Conservation (phyloP, 1,140 invertebrate genomes). For the Drosophila sp. region DNA sequence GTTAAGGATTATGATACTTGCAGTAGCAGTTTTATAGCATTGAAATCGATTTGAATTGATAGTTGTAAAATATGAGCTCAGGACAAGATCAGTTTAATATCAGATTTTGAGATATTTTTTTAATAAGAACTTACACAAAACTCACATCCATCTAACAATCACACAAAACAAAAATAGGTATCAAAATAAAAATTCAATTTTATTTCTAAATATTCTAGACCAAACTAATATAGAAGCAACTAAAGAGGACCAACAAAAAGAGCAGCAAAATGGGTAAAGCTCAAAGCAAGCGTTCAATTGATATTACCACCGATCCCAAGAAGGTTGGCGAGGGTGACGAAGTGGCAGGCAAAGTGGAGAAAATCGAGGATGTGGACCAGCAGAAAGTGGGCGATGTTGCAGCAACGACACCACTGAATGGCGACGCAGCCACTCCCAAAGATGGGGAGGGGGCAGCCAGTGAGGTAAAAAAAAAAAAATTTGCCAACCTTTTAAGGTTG, state of each 20-base stretch:
- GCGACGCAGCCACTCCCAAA: conserved; percentile 86
- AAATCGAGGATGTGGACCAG: conserved; percentile 88
- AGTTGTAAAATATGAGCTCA: no score
- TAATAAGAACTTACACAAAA: not conserved
- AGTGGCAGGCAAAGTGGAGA: conserved; percentile 88
- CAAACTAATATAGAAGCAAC: conserved; percentile 53
- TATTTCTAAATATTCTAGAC: conserved; percentile 32
- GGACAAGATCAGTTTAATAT: no score
- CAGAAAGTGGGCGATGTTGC: conserved; percentile 84
- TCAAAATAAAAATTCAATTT: not conserved
- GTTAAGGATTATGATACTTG: no score
- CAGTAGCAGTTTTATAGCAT: no score
- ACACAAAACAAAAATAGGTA: not conserved
- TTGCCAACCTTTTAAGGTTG: not conserved
- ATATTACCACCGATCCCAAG: conserved; percentile 91
- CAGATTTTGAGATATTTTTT: not conserved
- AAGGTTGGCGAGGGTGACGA: conserved; percentile 88
- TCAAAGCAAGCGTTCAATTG: conserved; percentile 93
- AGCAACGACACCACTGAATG: conserved; percentile 85
- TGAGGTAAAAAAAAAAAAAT: conserved; percentile 52
- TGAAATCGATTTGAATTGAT: no score
- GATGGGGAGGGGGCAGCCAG: conserved; percentile 78
- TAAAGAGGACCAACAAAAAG: conserved; percentile 42
- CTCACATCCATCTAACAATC: not conserved
- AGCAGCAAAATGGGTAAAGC: conserved; percentile 88